phyloP scores from a whole-genome alignment of 2,888 invertebrate genomes.

The Leucania comma region DNA sequence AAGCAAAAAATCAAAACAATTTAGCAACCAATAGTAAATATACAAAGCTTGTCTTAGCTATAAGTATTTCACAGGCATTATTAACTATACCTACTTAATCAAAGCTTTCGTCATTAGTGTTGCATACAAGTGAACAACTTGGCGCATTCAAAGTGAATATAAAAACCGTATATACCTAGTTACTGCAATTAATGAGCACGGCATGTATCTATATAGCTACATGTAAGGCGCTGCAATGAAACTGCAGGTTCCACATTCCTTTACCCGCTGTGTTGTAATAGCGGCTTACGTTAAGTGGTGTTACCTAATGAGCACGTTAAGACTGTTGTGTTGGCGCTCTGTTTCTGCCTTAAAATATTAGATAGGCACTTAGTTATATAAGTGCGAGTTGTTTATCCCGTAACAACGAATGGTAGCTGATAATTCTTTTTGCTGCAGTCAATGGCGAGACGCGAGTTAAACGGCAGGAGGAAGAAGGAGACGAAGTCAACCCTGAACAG shows the following conservation, averaged over 20 bases:
- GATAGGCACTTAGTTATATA: conserved; percentile 13
- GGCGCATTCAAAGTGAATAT: conserved; percentile 26
- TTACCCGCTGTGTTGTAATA: conserved; percentile 84
- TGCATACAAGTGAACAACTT: conserved; percentile 21
- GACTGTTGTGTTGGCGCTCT: conserved; percentile 38
- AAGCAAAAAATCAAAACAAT: conserved; percentile 27
- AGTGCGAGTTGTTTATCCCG: conserved; percentile 6
- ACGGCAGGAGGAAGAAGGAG: conserved; percentile 93
- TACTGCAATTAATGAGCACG: conserved; percentile 68
- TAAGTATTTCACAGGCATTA: not conserved
- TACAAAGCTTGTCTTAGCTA: conserved; percentile 4
- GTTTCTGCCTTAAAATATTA: conserved; percentile 42
- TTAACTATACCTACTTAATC: conserved; percentile 23
- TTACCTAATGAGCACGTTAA: conserved; percentile 84
- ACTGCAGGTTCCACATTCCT: conserved; percentile 82
- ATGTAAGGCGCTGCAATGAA: conserved; percentile 73
- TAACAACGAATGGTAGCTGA: conserved; percentile 10
- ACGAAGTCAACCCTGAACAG: conserved; percentile 94
- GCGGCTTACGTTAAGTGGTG: conserved; percentile 81
- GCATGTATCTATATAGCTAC: conserved; percentile 65
- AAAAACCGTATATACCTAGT: conserved; percentile 50
- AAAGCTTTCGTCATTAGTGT: conserved; percentile 32
- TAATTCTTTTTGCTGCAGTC: conserved; percentile 68
- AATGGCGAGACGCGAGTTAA: conserved; percentile 88
- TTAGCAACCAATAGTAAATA: conserved; percentile 10